phyloP scores from a whole-genome alignment of 2,113 vertebrate genomes.

The Pelobates fuscus region DNA sequence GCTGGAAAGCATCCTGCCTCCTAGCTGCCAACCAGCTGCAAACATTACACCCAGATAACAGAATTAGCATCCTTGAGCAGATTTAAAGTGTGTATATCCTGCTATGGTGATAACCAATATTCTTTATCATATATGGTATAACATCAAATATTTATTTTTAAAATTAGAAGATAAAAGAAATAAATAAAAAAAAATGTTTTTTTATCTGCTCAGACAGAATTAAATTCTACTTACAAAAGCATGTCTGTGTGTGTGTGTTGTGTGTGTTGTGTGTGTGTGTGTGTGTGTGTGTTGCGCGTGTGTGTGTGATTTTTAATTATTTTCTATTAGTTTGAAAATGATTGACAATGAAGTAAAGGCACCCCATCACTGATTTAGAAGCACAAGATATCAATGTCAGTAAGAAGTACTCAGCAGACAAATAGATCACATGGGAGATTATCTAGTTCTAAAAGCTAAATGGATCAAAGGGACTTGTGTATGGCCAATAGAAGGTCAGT shows the following conservation, averaged over 20 bases:
- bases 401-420: constrained; percentile 2
- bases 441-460: constrained; percentile 30
- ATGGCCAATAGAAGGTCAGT: constrained; percentile 19
- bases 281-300: too few species aligned
- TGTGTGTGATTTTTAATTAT: too few species aligned
- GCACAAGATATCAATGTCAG: constrained; percentile 55
- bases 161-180: not conserved
- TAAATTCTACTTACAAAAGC: too few species aligned
- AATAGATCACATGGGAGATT: constrained; percentile 17
- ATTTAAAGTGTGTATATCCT: constrained; percentile 50
- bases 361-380: not conserved
- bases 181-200: too few species aligned
- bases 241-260: too few species aligned
- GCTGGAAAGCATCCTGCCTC: constrained; percentile 50
- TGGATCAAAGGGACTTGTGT: constrained; percentile 31
- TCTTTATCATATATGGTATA: not conserved
- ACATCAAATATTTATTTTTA: not conserved
- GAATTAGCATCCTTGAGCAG: constrained; percentile 56
- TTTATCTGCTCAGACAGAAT: too few species aligned
- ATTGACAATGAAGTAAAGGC: not conserved
- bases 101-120: constrained; percentile 2
- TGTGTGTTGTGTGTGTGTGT: too few species aligned
- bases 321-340: too few species aligned
- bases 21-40: constrained; percentile 55
- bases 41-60: constrained; percentile 56